Evolutionary conservation across 2,888 invertebrate genomes (phyloP), one percentile per base, ranked within the genome.

Genomic region (Platycheirus rosarum): DNA sequence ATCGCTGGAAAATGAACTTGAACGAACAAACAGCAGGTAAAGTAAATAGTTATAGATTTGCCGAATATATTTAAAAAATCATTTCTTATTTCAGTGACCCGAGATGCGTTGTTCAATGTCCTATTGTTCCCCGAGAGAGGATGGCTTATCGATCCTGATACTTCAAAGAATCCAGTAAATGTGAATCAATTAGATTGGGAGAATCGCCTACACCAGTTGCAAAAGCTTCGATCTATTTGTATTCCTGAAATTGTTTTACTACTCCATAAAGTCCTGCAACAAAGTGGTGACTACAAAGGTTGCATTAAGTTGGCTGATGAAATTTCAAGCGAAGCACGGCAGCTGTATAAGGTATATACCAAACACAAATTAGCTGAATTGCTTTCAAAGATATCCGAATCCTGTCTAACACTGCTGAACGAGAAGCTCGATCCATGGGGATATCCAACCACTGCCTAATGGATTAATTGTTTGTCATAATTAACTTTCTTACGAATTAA

Each of bases 51-150:
- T n/a, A n/a, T n/a, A n/a, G n/a, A n/a, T n/a, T n/a, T n/a, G n/a
- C n/a, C n/a, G n/a, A n/a, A n/a, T n/a, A n/a, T n/a, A n/a, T n/a
- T n/a, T n/a, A n/a, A n/a, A n/a, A n/a, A n/a, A n/a, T n/a, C 23
- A 23, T 6, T 4, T 23, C 74, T 18, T 51, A 88, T 89, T 76
- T 87, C 92, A 94, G 94, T 93, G 69, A 95, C 96, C 0, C 95
- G 95, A 86, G 94, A 94, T 79, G 92, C 95, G 62, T 91, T 98
- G 6, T 97, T 95, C 90, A 97, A 97, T 90, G 95, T 98, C 0
- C 89, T 98, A 37, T 89, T 97, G 8, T 98, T 98, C 88, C 96
- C 97, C 2, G 95, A 96, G 86, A 95, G 94, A 23, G 97, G 98
- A 4, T 98, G 98, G 98, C 92, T 98, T 75, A 93, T 94, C 48